Base-by-base conservation (phyloP, 92 coral and sea anemone species). In the Epizoanthus scotinus region DNA sequence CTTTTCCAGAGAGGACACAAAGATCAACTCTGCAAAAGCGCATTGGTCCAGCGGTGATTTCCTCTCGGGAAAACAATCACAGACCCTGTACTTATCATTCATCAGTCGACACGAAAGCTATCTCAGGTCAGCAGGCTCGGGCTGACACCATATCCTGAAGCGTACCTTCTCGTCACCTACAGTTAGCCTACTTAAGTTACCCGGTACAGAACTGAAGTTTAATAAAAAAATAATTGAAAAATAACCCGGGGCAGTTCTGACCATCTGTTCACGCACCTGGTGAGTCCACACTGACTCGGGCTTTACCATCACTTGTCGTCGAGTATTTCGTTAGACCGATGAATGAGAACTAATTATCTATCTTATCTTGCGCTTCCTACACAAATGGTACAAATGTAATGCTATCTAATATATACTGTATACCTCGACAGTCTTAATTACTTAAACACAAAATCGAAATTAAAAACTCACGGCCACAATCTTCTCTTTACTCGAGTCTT, bases 1-100 rank as follows among this genome's bases (percentile, higher is more conserved):
- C 66, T 61, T 61, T 61, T 61, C 66, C 66, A 61, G 66, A 61
- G 66, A 29, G 8, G 66, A 22, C 27, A 22, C 27, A 3, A 14
- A 54, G 27, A 61, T 34, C 40, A 34, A 61, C 67, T 63, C 67
- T 63, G 67, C 67, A 63, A 63, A 63, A 63, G 67, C 25, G 67
- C 27, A 2, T 7, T 63, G 67, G 29, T 26, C 38, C 13, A 27
- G 40, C 25, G 67, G 0, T 14, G 67, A 2, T 63, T 63, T 63
- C 40, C 67, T 0, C 26, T 29, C 67, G 15, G 15, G 24, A 24
- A 24, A 61, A 61, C 66, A 61, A 61, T 22, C 34, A 13, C 66
- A 18, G 31, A 61, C 34, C 66, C 66, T 61, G n/a, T n/a, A 24
- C 40, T 24, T 24, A 61, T 61, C 66, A 13, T 63, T 10, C 67